phyloP scores from a whole-genome alignment of 1,140 invertebrate genomes.

The Hormaphis cornu region DNA sequence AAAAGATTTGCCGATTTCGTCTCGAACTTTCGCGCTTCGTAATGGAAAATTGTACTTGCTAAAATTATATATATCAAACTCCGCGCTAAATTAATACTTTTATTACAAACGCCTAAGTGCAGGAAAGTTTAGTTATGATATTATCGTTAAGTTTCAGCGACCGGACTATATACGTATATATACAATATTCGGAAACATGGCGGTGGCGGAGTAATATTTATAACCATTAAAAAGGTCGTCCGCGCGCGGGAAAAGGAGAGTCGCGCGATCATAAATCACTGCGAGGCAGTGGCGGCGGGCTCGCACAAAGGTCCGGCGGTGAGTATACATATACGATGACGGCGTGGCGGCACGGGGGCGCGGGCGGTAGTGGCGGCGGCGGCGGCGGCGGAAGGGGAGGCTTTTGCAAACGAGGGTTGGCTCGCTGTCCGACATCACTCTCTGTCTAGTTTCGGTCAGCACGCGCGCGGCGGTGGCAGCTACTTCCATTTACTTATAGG shows the following conservation, averaged over 20 bases:
- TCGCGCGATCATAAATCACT: constrained; percentile 22
- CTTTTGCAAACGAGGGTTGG: constrained; percentile 30
- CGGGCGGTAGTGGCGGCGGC: background rate
- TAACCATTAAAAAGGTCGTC: constrained; percentile 30
- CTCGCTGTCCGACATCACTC: constrained; percentile 31
- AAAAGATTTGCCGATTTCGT: too few species aligned
- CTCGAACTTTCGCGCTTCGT: too few species aligned
- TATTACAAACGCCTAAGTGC: too few species aligned
- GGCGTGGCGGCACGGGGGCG: too few species aligned
- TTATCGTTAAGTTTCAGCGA: constrained; percentile 5
- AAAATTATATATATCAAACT: background rate
- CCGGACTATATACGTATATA: background rate
- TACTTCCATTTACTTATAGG: constrained; percentile 19
- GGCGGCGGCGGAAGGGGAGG: background rate
- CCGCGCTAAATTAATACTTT: too few species aligned
- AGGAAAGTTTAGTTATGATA: background rate
- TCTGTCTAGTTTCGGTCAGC: constrained; percentile 31
- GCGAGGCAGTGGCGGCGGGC: background rate
- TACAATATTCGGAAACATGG: too few species aligned
- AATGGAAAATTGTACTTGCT: too few species aligned
- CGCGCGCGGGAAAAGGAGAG: constrained; percentile 22
- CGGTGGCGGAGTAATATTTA: background rate
- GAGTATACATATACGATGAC: too few species aligned
- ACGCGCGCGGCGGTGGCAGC: background rate
- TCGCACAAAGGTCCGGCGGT: constrained; percentile 25